These are phyloP conservation scores for Phyllostomus discolor DNA, from an alignment of 2,113 vertebrate genomes.

Conservation along the genomic window DNA sequence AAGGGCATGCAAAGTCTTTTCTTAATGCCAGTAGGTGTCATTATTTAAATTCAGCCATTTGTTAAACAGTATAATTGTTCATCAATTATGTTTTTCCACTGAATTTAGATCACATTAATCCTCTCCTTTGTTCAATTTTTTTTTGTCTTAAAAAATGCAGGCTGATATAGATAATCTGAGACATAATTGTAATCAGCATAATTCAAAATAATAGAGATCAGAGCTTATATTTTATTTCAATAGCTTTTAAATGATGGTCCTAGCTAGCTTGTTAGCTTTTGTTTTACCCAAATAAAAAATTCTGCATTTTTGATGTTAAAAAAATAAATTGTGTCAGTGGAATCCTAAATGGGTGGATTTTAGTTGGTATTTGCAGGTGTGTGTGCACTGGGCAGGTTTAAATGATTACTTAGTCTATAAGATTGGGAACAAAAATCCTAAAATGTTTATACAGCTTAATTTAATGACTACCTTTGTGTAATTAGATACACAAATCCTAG, in stretches of 20 bases:
- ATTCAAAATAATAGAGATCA: not conserved
- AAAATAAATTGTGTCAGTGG: not conserved
- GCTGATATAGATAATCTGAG: not conserved
- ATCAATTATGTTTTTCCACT: not conserved
- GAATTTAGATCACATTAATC: not conserved
- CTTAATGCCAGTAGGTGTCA: not conserved
- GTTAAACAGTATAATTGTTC: not conserved
- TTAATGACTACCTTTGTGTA: not conserved
- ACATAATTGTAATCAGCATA: not conserved
- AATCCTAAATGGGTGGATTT: not conserved
- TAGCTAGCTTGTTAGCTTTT: not conserved
- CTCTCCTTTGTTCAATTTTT: not conserved
- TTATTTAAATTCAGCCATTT: slow-evolving; percentile 44
- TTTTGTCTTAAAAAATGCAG: not conserved
- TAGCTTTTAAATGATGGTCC: not conserved
- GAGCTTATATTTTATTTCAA: not conserved
- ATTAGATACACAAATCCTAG: not conserved
- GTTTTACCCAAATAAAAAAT: not conserved
- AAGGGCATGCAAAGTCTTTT: not conserved
- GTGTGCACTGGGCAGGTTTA: not conserved
- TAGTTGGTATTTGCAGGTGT: not conserved
- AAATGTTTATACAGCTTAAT: not conserved
- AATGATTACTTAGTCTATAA: not conserved
- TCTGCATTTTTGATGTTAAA: not conserved
- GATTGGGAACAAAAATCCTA: not conserved